Conservation (phyloP, 2,113 vertebrate species). For the Desmodus rotundus region DNA sequence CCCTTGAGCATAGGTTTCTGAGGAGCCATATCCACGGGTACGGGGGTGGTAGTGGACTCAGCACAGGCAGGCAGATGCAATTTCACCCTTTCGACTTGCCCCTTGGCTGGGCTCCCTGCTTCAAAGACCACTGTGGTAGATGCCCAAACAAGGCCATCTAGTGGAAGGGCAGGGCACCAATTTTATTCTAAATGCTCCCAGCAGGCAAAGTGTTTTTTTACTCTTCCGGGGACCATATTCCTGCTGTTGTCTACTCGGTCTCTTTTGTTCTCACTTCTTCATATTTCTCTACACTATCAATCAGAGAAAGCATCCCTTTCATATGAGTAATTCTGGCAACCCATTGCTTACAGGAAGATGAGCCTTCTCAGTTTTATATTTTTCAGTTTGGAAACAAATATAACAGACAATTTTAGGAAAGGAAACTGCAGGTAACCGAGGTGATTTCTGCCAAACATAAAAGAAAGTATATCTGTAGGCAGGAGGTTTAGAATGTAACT, state of each 20-base stretch:
- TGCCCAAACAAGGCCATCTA: accelerated
- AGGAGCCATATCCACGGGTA: accelerated
- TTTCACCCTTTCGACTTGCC: not conserved
- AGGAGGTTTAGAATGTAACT: not conserved
- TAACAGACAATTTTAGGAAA: not conserved
- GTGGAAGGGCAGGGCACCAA: accelerated
- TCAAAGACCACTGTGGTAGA: too few relatives aligned
- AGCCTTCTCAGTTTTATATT: not conserved
- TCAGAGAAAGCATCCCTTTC: not conserved
- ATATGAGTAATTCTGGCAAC: not conserved
- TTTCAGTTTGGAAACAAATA: not conserved
- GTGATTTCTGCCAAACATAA: not conserved
- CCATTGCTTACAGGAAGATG: not conserved
- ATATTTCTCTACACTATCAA: not conserved
- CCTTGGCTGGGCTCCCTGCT: accelerated
- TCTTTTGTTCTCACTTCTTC: not conserved
- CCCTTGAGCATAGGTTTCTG: not conserved
- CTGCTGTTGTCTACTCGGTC: not conserved
- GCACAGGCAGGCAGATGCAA: accelerated
- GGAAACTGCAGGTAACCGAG: not conserved
- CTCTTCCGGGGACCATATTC: not conserved
- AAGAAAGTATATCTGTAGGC: not conserved
- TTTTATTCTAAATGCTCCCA: not conserved
- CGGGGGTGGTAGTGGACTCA: not conserved
- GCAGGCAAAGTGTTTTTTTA: not conserved